phyloP scores from a whole-genome alignment of 2,113 vertebrate genomes.

The Dasypus novemcinctus region DNA sequence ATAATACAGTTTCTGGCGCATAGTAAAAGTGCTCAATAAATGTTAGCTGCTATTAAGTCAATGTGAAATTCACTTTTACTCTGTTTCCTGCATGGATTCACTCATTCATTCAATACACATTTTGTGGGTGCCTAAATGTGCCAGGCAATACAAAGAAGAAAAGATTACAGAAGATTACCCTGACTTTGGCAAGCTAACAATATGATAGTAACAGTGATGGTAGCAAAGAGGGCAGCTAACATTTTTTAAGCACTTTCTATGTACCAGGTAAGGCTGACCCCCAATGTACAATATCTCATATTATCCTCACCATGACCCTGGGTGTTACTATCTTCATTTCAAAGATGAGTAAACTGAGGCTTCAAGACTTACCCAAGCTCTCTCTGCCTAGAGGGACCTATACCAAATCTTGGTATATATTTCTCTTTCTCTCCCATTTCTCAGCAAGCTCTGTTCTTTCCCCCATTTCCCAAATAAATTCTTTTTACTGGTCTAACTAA shows the following conservation, averaged over 20 bases:
- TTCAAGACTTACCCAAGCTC: background rate
- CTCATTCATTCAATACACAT: background rate
- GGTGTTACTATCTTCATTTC: background rate
- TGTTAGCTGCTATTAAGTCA: background rate
- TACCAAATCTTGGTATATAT: no score
- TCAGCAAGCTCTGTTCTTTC: no score
- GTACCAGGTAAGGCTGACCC: no score
- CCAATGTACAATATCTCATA: background rate
- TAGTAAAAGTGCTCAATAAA: background rate
- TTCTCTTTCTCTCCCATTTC: no score
- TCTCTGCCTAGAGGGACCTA: no score
- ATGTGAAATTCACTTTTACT: background rate
- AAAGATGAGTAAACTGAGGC: background rate
- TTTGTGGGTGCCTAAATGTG: background rate
- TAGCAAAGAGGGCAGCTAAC: background rate
- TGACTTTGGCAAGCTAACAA: background rate
- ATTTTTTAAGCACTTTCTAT: background rate
- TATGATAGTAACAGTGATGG: background rate
- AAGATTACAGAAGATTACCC: background rate
- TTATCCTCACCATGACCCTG: background rate
- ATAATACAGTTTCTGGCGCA: background rate
- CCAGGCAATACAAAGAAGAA: background rate
- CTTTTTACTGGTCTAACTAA: no score
- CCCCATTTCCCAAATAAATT: no score
- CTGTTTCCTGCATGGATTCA: background rate